Percentiles rank a stretch among this genome's conserved stretches.
These are phyloP conservation scores for Nemotelus pantherinus DNA, from an alignment of 2,888 invertebrate species.

Conservation along the genomic window DNA sequence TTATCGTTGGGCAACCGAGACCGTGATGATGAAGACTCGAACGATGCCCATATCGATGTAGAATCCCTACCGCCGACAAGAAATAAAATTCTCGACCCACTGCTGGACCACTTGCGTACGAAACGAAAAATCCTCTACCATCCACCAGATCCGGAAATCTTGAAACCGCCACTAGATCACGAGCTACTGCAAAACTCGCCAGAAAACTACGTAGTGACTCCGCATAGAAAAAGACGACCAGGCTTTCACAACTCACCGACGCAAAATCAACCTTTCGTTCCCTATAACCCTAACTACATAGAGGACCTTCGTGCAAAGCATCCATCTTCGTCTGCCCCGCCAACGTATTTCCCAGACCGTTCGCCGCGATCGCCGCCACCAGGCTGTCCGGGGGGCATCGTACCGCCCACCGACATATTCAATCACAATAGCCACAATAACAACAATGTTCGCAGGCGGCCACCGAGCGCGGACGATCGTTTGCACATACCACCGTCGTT, in stretches of 20 bases:
- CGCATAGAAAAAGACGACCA: slow-evolving; percentile 85
- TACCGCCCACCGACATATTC: slow-evolving; percentile 59
- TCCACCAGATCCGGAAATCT: slow-evolving; percentile 74
- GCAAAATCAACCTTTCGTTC: slow-evolving; percentile 87
- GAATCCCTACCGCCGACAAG: slow-evolving; percentile 66
- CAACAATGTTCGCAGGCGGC: slow-evolving; percentile 63
- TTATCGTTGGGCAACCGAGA: slow-evolving; percentile 73
- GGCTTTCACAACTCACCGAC: slow-evolving; percentile 89
- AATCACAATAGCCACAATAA: slow-evolving; percentile 54
- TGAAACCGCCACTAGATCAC: slow-evolving; percentile 71
- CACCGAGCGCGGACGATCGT: slow-evolving; percentile 73
- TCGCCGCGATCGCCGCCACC: slow-evolving; percentile 59
- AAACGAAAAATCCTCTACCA: slow-evolving; percentile 74
- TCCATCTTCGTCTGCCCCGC: slow-evolving; percentile 77
- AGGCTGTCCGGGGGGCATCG: slow-evolving; percentile 53
- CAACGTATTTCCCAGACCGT: slow-evolving; percentile 65
- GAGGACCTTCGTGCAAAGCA: slow-evolving; percentile 77
- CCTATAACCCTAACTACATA: slow-evolving; percentile 79
- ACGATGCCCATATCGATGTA: slow-evolving; percentile 68
- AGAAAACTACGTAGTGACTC: slow-evolving; percentile 87
- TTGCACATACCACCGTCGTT: slow-evolving; percentile 68
- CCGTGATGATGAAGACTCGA: slow-evolving; percentile 70
- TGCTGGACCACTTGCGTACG: slow-evolving; percentile 63
- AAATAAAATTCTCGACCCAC: slow-evolving; percentile 57
- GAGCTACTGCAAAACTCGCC: slow-evolving; percentile 79